Percentiles rank a stretch among this genome's conserved stretches.
Evolutionary conservation across 1,140 invertebrate species (phyloP).

Genomic region (Diachasma alloeum): DNA sequence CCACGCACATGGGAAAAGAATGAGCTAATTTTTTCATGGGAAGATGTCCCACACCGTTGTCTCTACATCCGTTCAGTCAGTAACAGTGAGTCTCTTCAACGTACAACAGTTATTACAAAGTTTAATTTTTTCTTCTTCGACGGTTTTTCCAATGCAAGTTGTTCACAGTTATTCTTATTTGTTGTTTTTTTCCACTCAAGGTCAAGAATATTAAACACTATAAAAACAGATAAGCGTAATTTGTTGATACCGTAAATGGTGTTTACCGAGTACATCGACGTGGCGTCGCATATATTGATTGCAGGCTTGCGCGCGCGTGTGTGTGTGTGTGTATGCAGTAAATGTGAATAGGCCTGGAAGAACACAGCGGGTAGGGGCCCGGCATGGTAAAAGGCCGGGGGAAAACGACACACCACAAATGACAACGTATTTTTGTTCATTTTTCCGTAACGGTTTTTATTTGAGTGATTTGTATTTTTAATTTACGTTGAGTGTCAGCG

Average conservation of each 20-base stretch:
- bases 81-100: neutral
- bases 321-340: neutral
- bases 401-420: slow-evolving; percentile 1
- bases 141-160: too few relatives aligned
- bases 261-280: slow-evolving; percentile 29
- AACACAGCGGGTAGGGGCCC: neutral
- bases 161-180: too few relatives aligned
- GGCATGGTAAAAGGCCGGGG: neutral
- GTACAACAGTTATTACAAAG: neutral
- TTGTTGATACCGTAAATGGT: slow-evolving; percentile 9
- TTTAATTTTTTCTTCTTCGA: neutral
- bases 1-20: slow-evolving; percentile 13
- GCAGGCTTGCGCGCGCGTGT: neutral
- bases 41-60: slow-evolving; percentile 19
- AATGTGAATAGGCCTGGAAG: neutral
- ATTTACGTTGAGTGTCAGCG: slow-evolving; percentile 37
- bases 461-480: slow-evolving; percentile 5
- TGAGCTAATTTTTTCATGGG: slow-evolving; percentile 19
- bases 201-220: neutral
- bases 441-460: slow-evolving; percentile 6
- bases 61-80: neutral
- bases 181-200: neutral
- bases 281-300: slow-evolving; percentile 37
- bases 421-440: neutral
- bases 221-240: neutral